Evolutionary conservation across 2,797 vertebrate genomes (phyloP).

Genomic region (Sebastes goodei): DNA sequence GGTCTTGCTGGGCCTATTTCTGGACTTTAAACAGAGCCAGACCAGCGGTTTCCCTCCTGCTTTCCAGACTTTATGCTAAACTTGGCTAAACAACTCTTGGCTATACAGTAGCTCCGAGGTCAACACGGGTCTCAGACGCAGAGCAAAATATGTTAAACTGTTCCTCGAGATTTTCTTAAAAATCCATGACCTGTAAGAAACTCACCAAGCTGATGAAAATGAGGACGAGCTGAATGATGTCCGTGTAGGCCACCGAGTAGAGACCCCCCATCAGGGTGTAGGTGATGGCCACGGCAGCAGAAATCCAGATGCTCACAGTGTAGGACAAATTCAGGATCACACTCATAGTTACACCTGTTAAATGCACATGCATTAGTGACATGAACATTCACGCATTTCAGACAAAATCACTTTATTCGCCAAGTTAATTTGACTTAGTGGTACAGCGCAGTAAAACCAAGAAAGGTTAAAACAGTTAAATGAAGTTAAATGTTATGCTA

Average conservation of each 20-base stretch:
- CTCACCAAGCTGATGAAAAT: conserved; percentile 82
- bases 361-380: not conserved
- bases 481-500: too few species aligned
- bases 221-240: conserved; percentile 82
- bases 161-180: not conserved
- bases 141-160: not conserved
- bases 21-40: not conserved
- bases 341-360: conserved; percentile 73
- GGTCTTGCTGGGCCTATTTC: not conserved
- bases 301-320: conserved; percentile 76
- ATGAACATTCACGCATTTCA: not conserved
- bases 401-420: too few species aligned
- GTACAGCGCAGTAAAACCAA: too few species aligned
- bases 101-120: not conserved
- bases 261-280: conserved; percentile 85
- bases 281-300: conserved; percentile 75
- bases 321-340: conserved; percentile 80
- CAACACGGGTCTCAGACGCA: not conserved
- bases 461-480: too few species aligned
- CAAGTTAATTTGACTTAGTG: too few species aligned
- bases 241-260: conserved; percentile 78
- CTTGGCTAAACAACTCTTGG: not conserved
- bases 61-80: not conserved
- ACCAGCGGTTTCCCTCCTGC: not conserved
- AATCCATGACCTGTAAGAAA: not conserved